Evolutionary conservation across 2,797 vertebrate species (phyloP).

Genomic region (Alosa sapidissima): DNA sequence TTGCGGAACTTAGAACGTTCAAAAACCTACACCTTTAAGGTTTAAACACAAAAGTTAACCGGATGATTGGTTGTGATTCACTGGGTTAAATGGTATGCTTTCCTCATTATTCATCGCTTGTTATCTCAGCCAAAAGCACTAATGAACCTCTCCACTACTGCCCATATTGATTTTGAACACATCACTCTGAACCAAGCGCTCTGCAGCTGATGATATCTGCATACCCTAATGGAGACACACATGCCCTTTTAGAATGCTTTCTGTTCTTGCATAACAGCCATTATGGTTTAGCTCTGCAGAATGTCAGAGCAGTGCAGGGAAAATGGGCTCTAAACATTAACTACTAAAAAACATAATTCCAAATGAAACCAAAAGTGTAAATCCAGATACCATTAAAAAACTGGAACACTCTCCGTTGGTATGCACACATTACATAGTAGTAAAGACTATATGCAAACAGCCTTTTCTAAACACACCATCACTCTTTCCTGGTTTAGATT

Average conservation of each 20-base stretch:
- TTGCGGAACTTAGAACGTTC: too few species aligned
- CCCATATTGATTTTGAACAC: background rate
- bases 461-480: background rate
- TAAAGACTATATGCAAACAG: background rate
- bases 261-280: slow-evolving; percentile 16
- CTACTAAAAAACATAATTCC: background rate
- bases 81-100: background rate
- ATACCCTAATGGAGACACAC: background rate
- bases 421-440: background rate
- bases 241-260: background rate
- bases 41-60: background rate
- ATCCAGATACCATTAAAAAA: background rate
- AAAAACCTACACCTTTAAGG: too few species aligned
- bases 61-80: background rate
- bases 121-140: background rate
- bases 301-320: background rate
- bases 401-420: background rate
- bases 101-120: background rate
- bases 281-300: background rate
- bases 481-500: background rate
- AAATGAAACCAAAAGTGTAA: background rate
- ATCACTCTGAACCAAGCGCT: background rate
- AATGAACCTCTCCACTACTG: background rate
- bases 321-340: background rate
- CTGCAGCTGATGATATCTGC: background rate